phyloP scores from a whole-genome alignment of 2,888 invertebrate genomes.

The Plemyria rubiginata region DNA sequence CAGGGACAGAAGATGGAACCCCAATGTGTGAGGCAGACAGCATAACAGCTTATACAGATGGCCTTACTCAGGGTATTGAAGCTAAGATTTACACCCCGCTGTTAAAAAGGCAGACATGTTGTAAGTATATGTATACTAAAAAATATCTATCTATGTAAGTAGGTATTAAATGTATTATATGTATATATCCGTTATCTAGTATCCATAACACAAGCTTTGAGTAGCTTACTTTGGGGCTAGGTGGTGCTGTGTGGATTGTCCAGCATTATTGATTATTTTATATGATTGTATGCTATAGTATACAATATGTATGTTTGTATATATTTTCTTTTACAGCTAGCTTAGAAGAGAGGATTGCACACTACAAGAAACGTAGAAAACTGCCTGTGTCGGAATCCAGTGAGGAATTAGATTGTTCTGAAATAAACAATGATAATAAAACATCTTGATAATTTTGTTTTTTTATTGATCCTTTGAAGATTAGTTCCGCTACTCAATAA shows the following conservation, averaged over 20 bases:
- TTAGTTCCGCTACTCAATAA: slow-evolving; percentile 30
- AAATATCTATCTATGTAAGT: too few species aligned
- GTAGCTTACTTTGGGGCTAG: too few species aligned
- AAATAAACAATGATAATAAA: slow-evolving; percentile 7
- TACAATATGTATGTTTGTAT: too few species aligned
- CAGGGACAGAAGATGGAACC: slow-evolving; percentile 37
- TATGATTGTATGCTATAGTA: too few species aligned
- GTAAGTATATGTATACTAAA: slow-evolving; percentile 83
- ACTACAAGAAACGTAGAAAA: slow-evolving; percentile 89
- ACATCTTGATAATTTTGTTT: not conserved
- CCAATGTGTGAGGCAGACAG: slow-evolving; percentile 43
- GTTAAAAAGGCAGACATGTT: slow-evolving; percentile 90
- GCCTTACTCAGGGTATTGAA: slow-evolving; percentile 88
- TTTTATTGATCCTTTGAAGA: not conserved
- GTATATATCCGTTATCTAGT: too few species aligned
- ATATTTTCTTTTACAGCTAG: slow-evolving; percentile 89
- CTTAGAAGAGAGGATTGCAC: slow-evolving; percentile 91
- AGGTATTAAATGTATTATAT: too few species aligned
- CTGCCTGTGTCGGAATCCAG: slow-evolving; percentile 29
- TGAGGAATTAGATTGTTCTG: slow-evolving; percentile 15
- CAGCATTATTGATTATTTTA: too few species aligned
- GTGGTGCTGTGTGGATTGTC: too few species aligned
- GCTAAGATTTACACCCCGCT: slow-evolving; percentile 89
- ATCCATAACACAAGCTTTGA: too few species aligned
- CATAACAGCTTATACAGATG: slow-evolving; percentile 79